A percentile compares a stretch with the other conserved stretches of the same genome.
phyloP scores from a whole-genome alignment of 2,888 invertebrate species.

The Cataglyphis rosenhaueri region DNA sequence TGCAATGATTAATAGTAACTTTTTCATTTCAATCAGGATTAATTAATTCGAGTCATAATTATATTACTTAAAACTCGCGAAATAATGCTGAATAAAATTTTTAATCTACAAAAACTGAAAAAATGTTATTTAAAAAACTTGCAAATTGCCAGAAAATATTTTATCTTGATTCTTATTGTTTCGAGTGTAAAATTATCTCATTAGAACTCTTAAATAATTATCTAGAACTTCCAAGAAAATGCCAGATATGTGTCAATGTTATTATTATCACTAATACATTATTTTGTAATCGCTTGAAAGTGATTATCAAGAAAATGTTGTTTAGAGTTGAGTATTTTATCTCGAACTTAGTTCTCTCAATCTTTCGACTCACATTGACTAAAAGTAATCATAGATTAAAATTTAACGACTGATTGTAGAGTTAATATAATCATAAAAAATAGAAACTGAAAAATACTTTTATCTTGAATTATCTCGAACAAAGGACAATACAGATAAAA shows the following conservation, averaged over 20 bases:
- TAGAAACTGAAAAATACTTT: neutral
- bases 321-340: slow-evolving; percentile 17
- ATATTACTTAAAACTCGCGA: neutral
- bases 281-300: slow-evolving; percentile 5
- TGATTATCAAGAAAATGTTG: slow-evolving; percentile 25
- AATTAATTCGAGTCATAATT: neutral
- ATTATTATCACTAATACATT: slow-evolving; percentile 4
- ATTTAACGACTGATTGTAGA: slow-evolving; percentile 6
- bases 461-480: slow-evolving; percentile 12
- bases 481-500: neutral
- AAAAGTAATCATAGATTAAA: slow-evolving; percentile 32
- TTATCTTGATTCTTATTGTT: neutral
- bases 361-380: slow-evolving; percentile 9
- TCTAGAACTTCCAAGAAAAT: neutral
- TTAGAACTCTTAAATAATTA: neutral
- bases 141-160: neutral
- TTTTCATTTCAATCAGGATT: neutral
- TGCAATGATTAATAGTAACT: neutral
- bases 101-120: neutral
- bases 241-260: neutral
- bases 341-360: neutral
- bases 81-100: neutral
- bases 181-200: neutral
- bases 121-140: neutral
- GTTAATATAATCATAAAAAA: slow-evolving; percentile 10